These are phyloP conservation scores for Lagorchestes hirsutus DNA, from an alignment of 2,797 vertebrate genomes.

Conservation along the genomic window DNA sequence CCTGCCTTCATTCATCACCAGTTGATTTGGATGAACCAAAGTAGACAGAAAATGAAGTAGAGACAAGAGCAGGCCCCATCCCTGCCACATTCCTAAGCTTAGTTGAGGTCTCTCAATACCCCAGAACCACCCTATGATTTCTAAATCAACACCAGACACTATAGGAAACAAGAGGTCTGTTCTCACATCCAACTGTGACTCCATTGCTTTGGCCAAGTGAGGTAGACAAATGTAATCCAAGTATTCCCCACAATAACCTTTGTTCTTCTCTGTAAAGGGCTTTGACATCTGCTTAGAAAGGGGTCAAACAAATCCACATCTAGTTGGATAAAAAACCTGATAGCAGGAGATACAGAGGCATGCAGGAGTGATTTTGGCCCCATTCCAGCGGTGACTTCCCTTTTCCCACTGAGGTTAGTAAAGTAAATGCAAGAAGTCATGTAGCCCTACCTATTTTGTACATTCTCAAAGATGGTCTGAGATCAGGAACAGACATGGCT, in stretches of 20 bases:
- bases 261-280: constrained; percentile 63
- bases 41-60: background rate
- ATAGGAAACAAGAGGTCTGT: constrained; percentile 61
- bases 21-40: background rate
- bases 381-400: background rate
- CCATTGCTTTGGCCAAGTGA: constrained; percentile 71
- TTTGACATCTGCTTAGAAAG: constrained; percentile 70
- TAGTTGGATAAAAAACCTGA: constrained; percentile 33
- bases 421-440: constrained; percentile 16
- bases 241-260: constrained; percentile 71
- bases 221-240: constrained; percentile 77
- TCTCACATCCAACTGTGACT: constrained; percentile 68
- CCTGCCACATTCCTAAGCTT: constrained; percentile 31
- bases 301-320: constrained; percentile 57
- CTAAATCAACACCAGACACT: constrained; percentile 66
- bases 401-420: background rate
- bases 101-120: constrained; percentile 46
- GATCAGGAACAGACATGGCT: constrained; percentile 51
- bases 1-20: background rate
- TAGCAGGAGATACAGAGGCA: constrained; percentile 3
- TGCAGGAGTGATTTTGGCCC: background rate
- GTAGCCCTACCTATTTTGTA: constrained; percentile 17
- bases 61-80: constrained; percentile 11
- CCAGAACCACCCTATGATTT: constrained; percentile 54
- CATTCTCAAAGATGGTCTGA: background rate